phyloP scores from a whole-genome alignment of 2,113 vertebrate genomes.

The Nothocercus nigrocapillus region DNA sequence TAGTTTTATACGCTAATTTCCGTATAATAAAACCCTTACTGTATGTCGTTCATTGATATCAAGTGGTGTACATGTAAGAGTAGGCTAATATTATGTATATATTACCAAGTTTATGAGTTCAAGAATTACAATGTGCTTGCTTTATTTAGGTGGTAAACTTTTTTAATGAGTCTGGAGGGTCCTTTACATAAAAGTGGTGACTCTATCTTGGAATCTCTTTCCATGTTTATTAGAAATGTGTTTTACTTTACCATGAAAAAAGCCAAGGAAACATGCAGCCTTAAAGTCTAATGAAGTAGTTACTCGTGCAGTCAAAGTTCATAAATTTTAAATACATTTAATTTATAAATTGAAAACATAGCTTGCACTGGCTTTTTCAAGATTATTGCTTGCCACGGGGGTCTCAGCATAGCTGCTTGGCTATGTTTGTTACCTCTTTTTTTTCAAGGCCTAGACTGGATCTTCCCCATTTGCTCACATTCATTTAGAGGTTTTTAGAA shows the following conservation, averaged over 20 bases:
- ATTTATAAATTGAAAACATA: constrained; percentile 54
- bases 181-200: constrained; percentile 68
- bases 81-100: constrained; percentile 38
- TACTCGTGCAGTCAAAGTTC: constrained; percentile 63
- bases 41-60: neutral
- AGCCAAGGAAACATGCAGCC: constrained; percentile 39
- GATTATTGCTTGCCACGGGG: constrained; percentile 57
- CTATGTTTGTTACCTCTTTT: neutral
- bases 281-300: constrained; percentile 54
- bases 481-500: neutral
- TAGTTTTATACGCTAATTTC: constrained; percentile 55
- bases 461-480: neutral
- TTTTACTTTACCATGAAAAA: constrained; percentile 35
- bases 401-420: neutral
- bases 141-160: constrained; percentile 73
- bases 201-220: constrained; percentile 59
- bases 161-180: constrained; percentile 71
- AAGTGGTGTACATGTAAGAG: neutral
- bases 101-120: constrained; percentile 55
- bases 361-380: constrained; percentile 38
- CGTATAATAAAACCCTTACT: constrained; percentile 37
- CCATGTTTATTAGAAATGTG: constrained; percentile 68
- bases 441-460: neutral
- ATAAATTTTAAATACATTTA: constrained; percentile 63
- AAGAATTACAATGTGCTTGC: constrained; percentile 61